phyloP scores from a whole-genome alignment of 2,888 invertebrate genomes.

The Drosophila cognata region DNA sequence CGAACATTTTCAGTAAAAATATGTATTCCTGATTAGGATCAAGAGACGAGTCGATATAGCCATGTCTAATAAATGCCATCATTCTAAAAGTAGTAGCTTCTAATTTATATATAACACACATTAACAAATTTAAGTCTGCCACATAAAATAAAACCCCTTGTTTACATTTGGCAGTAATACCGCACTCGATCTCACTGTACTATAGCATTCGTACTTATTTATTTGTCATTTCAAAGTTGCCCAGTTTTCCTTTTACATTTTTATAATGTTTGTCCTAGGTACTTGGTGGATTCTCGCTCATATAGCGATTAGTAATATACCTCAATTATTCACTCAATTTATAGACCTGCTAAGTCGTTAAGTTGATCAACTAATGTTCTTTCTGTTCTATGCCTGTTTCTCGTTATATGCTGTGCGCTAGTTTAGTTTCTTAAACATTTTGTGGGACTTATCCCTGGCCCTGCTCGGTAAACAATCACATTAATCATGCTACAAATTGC shows the following conservation, averaged over 20 bases:
- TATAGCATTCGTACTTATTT: background rate
- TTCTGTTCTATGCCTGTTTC: background rate
- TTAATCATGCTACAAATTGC: slow-evolving; percentile 51
- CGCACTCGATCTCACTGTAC: background rate
- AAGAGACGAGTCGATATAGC: background rate
- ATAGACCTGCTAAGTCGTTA: background rate
- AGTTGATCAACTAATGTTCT: slow-evolving; percentile 6
- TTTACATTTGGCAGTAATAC: background rate
- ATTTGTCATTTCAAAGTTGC: background rate
- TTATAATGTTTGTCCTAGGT: background rate
- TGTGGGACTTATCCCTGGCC: slow-evolving; percentile 17
- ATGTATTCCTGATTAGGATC: background rate
- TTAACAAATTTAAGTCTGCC: background rate
- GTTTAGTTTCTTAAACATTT: slow-evolving; percentile 5
- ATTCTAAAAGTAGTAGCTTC: background rate
- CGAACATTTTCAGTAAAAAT: background rate
- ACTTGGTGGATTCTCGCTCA: background rate
- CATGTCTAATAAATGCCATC: background rate
- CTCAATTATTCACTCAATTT: background rate
- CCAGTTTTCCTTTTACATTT: background rate
- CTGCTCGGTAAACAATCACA: slow-evolving; percentile 47
- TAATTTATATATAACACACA: background rate
- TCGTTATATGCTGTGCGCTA: slow-evolving; percentile 1
- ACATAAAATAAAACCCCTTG: background rate
- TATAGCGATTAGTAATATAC: background rate